phyloP scores from a whole-genome alignment of 2,888 invertebrate species.

The Ormia ochracea region DNA sequence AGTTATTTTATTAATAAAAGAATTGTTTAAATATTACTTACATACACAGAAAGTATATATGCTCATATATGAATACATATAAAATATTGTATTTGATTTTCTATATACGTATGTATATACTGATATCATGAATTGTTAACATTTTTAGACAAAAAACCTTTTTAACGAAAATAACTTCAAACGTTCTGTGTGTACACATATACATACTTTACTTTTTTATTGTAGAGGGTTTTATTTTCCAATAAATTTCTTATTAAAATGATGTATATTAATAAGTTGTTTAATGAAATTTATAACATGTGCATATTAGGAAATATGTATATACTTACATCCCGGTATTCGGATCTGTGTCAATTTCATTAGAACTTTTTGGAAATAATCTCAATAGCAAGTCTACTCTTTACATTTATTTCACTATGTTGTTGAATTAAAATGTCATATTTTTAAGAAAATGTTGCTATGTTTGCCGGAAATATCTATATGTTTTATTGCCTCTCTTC shows the following conservation, averaged over 20 bases:
- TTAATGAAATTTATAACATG: conserved; percentile 5
- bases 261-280: too few species aligned
- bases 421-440: too few species aligned
- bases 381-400: too few species aligned
- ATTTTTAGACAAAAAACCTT: conserved; percentile 1
- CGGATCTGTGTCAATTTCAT: too few species aligned
- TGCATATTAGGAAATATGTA: too few species aligned
- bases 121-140: conserved; percentile 38
- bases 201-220: conserved; percentile 34
- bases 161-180: conserved; percentile 12
- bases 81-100: conserved; percentile 9
- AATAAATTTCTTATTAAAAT: conserved; percentile 47
- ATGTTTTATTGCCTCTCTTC: too few species aligned
- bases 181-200: conserved; percentile 26
- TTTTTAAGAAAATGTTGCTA: too few species aligned
- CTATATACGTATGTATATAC: too few species aligned
- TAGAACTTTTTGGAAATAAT: too few species aligned
- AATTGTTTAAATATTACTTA: conserved; percentile 46
- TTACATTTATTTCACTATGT: too few species aligned
- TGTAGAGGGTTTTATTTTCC: conserved; percentile 51
- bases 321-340: too few species aligned
- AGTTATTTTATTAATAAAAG: conserved; percentile 39
- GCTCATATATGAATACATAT: conserved; percentile 38
- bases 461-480: too few species aligned
- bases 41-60: conserved; percentile 41